Percentiles rank a stretch among this genome's conserved stretches.
phyloP scores from a whole-genome alignment of 2,797 vertebrate genomes.

The Dicrostonyx torquatus region DNA sequence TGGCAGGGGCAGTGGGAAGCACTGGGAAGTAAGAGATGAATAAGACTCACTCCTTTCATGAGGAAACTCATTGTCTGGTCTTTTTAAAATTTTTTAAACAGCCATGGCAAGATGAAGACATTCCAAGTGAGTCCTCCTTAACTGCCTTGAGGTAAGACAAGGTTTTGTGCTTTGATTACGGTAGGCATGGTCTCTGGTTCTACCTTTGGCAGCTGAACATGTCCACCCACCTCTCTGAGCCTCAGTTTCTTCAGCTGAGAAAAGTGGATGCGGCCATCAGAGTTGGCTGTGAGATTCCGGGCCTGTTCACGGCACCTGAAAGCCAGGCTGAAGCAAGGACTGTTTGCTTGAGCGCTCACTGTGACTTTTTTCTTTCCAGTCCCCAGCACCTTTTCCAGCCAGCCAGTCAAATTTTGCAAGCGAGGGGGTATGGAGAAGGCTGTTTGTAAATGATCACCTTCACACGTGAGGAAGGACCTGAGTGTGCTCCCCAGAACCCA shows the following conservation, averaged over 20 bases:
- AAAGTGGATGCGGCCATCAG: neutral
- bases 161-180: neutral
- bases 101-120: neutral
- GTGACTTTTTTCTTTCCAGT: constrained; percentile 17
- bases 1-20: neutral
- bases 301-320: neutral
- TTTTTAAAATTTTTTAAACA: constrained; percentile 28
- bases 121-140: constrained; percentile 24
- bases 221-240: neutral
- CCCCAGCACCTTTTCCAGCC: neutral
- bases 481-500: neutral
- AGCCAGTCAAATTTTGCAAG: constrained; percentile 23
- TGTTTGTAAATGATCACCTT: neutral
- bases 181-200: neutral
- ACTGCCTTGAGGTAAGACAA: constrained; percentile 25
- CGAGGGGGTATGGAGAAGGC: neutral
- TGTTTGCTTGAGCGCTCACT: neutral
- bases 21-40: neutral
- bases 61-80: neutral
- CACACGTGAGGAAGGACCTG: neutral
- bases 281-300: neutral
- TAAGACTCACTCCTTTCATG: neutral
- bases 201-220: neutral
- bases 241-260: neutral
- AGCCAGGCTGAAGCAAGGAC: constrained; percentile 5